phyloP scores from a whole-genome alignment of 2,797 vertebrate genomes.

The Phyllotis vaccarum region DNA sequence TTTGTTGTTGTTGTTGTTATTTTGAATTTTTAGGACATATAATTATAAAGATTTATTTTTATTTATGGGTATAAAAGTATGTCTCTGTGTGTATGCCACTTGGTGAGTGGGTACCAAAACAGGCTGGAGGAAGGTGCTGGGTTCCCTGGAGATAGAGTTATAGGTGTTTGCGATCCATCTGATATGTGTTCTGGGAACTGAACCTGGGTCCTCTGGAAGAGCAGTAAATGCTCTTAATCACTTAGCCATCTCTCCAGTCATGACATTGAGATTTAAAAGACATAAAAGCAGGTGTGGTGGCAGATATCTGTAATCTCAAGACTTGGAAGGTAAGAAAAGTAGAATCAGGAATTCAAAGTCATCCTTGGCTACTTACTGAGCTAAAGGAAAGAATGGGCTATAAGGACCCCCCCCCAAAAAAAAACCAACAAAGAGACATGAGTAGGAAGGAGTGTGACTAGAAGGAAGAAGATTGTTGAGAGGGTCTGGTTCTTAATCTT shows the following conservation, averaged over 20 bases:
- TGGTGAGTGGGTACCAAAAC: neutral
- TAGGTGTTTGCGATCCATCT: neutral
- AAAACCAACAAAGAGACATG: neutral
- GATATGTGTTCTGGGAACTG: neutral
- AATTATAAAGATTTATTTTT: neutral
- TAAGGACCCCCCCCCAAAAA: neutral
- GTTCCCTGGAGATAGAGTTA: neutral
- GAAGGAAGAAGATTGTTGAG: slow-evolving; percentile 22
- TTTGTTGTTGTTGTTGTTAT: neutral
- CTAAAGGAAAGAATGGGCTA: neutral
- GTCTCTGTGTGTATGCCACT: neutral
- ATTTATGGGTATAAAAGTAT: neutral
- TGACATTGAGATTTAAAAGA: neutral
- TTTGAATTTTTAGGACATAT: neutral
- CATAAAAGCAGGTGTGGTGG: neutral
- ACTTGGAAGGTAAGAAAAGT: neutral
- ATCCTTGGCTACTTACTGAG: neutral
- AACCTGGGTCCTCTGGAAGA: neutral
- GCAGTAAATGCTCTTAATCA: neutral
- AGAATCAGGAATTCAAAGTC: neutral
- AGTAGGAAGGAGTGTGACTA: neutral
- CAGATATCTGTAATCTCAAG: neutral
- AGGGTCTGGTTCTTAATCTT: neutral
- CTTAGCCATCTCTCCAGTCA: neutral
- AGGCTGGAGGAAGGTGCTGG: neutral